Base-by-base conservation (phyloP, 1,140 invertebrate species). In the Drosophila elegans region DNA sequence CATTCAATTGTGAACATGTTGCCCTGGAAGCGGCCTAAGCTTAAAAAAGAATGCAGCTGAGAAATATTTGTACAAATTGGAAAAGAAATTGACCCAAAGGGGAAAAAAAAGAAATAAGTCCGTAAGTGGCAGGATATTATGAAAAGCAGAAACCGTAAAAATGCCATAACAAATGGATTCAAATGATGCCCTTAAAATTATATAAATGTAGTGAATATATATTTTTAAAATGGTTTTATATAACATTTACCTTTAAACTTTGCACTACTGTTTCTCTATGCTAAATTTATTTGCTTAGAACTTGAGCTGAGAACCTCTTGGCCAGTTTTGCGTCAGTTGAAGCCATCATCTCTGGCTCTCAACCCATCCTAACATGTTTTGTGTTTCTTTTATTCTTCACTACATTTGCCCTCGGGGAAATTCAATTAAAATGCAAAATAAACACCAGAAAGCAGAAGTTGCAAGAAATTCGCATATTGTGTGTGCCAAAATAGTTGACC, bases 381-480 rank as follows among this genome's bases (percentile, higher is more conserved):
- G 66, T 38, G 29, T 57, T 52, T 46, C 38, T 36, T 44, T 59
- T 66, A 59, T 71, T 52, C 36, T 16, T 29, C 45, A 39, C 3
- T 16, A n/a, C 36, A 38, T 61, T 49, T 78, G 80, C 83, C 75
- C 82, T 78, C 66, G 61, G 75, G 39, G 57, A 72, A 83, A 76
- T 83, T 84, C 80, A 84, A 80, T 84, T 84, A 84, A 84, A 84
- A 84, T 84, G 76, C 80, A 84, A 84, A 84, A 80, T 75, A 83
- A 83, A 83, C 74, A 74, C 61, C 75, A 72, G 80, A 53, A 54
- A 74, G 49, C 51, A 45, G 45, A 62, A 62, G 72, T 53, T 39
- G 72, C 78, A 64, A 56, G 51, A 66, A 72, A 80, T 80, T 61
- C 62, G 51, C 59, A 76, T 52, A 75, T 71, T 80, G 78, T 64